Percentiles rank a stretch among this genome's conserved stretches.
Conservation (phyloP, 2,888 invertebrate species). For the Cataglyphis rosenhaueri region DNA sequence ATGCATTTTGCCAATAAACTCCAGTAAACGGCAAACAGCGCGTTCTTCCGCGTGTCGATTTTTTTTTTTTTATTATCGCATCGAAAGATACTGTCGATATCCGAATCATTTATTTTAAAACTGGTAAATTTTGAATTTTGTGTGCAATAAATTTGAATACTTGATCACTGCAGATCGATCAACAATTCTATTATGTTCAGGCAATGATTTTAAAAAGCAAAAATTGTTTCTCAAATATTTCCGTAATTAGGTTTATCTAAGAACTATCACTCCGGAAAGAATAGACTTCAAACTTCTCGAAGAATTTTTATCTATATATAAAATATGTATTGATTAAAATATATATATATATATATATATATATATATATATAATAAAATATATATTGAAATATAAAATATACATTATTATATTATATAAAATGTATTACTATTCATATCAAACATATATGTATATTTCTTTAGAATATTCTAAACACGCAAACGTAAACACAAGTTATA, state of each 20-base stretch:
- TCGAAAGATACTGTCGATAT: conserved; percentile 17
- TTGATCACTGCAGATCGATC: background rate
- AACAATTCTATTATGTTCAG: background rate
- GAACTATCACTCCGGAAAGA: background rate
- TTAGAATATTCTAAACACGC: background rate
- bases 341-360: too few species aligned
- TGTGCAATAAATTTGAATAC: background rate
- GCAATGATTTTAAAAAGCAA: background rate
- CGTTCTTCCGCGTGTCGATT: background rate
- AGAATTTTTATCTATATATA: background rate
- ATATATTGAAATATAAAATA: too few species aligned
- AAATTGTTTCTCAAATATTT: background rate
- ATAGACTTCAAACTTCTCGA: background rate
- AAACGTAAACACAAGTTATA: background rate
- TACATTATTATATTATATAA: too few species aligned
- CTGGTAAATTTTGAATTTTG: background rate
- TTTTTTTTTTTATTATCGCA: conserved; percentile 11
- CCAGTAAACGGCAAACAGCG: conserved; percentile 3
- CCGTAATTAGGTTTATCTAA: background rate
- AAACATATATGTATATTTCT: background rate
- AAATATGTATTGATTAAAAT: background rate
- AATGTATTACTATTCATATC: too few species aligned
- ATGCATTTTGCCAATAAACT: conserved; percentile 18
- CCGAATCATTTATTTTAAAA: background rate
- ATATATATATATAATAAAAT: too few species aligned